These are phyloP conservation scores for Junco hyemalis DNA, from an alignment of 2,113 vertebrate genomes.

Conservation along the genomic window DNA sequence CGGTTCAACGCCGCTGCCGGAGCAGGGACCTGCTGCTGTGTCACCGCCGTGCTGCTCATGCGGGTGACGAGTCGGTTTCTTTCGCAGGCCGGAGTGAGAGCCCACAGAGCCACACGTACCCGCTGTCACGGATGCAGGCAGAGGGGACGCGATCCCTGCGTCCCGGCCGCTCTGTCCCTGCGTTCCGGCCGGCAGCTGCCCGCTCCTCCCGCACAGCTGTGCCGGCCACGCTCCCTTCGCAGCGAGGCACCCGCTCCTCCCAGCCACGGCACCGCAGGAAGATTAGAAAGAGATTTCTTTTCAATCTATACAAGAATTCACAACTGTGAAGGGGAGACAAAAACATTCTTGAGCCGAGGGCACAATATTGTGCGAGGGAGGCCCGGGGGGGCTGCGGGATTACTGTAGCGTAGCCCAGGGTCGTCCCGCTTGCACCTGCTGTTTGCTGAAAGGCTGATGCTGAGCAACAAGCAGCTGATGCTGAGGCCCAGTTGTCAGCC, in stretches of 20 bases:
- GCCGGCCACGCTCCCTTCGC: not conserved
- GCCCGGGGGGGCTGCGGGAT: conserved; percentile 7
- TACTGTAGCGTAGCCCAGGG: conserved; percentile 17
- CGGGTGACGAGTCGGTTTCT: not conserved
- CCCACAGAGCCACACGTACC: rapidly evolving
- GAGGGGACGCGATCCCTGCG: not conserved
- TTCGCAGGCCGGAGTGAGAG: not conserved
- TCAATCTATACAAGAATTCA: conserved; percentile 43
- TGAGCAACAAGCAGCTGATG: conserved; percentile 60
- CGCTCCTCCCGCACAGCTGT: not conserved
- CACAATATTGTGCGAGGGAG: conserved; percentile 28
- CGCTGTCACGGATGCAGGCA: not conserved
- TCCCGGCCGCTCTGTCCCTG: not conserved
- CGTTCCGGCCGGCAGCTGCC: not conserved
- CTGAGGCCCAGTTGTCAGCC: conserved; percentile 51
- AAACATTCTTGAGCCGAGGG: conserved; percentile 59
- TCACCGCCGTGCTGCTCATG: not conserved
- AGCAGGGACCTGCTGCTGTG: not conserved
- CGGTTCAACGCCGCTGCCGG: rapidly evolving
- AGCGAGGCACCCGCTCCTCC: not conserved
- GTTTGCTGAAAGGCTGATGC: conserved; percentile 62
- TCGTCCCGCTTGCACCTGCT: conserved; percentile 59
- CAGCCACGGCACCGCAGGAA: not conserved
- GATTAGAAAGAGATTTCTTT: conserved; percentile 27
- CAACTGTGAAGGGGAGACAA: conserved; percentile 62